Conservation (phyloP, 2,113 vertebrate genomes). For the Phocoena phocoena region DNA sequence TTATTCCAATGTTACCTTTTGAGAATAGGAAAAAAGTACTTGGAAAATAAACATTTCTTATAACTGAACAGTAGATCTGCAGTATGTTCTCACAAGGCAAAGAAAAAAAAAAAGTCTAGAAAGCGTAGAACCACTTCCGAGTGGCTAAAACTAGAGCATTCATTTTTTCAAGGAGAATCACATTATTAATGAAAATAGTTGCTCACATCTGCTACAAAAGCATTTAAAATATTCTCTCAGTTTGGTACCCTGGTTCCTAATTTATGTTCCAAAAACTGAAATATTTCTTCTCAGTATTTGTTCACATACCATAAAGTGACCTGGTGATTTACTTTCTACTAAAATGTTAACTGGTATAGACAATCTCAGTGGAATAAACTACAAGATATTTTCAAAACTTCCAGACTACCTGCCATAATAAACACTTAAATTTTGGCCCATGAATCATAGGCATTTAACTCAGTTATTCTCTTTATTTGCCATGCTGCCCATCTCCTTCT, state of each 20-base stretch:
- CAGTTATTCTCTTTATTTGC: background rate
- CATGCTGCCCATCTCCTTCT: background rate
- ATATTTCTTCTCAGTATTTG: background rate
- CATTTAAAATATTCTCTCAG: conserved; percentile 11
- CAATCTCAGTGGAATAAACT: background rate
- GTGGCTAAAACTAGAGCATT: background rate
- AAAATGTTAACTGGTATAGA: background rate
- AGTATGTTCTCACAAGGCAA: background rate
- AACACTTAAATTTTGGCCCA: background rate
- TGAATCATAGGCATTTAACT: background rate
- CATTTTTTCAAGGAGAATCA: conserved; percentile 1
- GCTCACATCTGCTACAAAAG: background rate
- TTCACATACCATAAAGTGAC: background rate
- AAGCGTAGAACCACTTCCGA: background rate
- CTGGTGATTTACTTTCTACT: background rate
- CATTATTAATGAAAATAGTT: background rate
- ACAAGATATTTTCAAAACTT: conserved; percentile 15
- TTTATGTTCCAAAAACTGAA: background rate
- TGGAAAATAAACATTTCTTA: conserved; percentile 12
- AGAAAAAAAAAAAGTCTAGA: background rate
- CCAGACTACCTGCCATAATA: background rate
- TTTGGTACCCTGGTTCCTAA: background rate
- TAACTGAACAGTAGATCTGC: background rate
- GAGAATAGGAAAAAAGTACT: background rate
- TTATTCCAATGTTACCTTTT: background rate